Conservation (phyloP, 2,888 invertebrate genomes). For the Eupithecia inturbata region DNA sequence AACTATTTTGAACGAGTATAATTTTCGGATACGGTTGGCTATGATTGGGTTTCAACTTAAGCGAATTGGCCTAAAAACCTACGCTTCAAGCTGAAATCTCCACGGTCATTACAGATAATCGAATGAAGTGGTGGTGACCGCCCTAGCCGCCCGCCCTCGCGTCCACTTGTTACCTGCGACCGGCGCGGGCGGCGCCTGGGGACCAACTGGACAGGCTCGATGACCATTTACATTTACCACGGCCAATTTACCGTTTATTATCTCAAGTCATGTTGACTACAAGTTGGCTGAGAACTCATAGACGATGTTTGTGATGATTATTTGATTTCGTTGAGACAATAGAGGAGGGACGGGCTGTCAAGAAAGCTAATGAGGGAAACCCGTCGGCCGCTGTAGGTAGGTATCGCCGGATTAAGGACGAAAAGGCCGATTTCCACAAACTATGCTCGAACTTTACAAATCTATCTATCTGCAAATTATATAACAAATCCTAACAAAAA, state of each 20-base stretch:
- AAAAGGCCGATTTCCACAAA: too few species aligned
- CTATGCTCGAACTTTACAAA: too few species aligned
- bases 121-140: not conserved
- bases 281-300: not conserved
- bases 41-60: not conserved
- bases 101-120: conserved; percentile 1
- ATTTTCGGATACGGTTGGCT: not conserved
- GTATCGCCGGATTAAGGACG: too few species aligned
- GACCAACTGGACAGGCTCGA: not conserved
- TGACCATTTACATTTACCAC: not conserved
- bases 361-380: not conserved
- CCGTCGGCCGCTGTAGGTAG: too few species aligned
- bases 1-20: too few species aligned
- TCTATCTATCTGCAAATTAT: too few species aligned
- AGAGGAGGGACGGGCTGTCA: not conserved
- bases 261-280: not conserved
- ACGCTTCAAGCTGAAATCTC: not conserved
- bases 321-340: not conserved
- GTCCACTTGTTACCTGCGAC: not conserved
- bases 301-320: not conserved
- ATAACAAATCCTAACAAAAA: too few species aligned
- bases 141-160: not conserved
- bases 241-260: not conserved
- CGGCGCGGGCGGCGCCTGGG: not conserved
- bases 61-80: not conserved